These are phyloP conservation scores for Drosophila ananassae DNA, from an alignment of 1,140 invertebrate species.

Conservation along the genomic window DNA sequence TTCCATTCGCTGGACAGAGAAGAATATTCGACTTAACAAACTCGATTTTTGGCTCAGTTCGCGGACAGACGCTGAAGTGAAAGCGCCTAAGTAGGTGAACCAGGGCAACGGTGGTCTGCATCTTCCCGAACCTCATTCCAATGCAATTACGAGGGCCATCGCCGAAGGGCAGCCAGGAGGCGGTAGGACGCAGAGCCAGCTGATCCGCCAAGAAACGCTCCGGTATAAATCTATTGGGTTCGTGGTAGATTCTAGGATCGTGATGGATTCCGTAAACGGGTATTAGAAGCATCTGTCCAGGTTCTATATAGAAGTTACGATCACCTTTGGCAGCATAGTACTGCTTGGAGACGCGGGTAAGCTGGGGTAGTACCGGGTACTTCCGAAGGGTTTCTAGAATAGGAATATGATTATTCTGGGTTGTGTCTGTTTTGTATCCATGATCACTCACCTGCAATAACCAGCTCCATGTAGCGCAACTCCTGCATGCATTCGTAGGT, in stretches of 20 bases:
- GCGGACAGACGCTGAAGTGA: conserved; percentile 71
- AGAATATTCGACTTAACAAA: conserved; percentile 84
- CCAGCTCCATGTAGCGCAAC: conserved; percentile 87
- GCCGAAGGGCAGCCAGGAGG: conserved; percentile 86
- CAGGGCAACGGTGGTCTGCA: conserved; percentile 84
- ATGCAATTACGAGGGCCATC: conserved; percentile 86
- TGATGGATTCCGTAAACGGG: conserved; percentile 87
- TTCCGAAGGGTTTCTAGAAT: conserved; percentile 80
- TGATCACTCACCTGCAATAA: conserved; percentile 81
- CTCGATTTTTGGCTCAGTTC: conserved; percentile 83
- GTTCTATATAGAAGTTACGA: conserved; percentile 60
- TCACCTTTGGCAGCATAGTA: conserved; percentile 62
- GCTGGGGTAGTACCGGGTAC: conserved; percentile 84
- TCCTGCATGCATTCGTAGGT: conserved; percentile 85
- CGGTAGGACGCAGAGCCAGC: conserved; percentile 82
- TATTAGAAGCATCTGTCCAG: conserved; percentile 84
- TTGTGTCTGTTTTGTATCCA: too few species aligned
- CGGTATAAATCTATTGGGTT: conserved; percentile 87
- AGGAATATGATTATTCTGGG: not conserved
- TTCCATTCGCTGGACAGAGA: conserved; percentile 79
- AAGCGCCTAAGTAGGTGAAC: conserved; percentile 80
- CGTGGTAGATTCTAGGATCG: conserved; percentile 85
- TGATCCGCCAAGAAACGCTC: conserved; percentile 85
- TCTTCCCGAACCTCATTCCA: conserved; percentile 84
- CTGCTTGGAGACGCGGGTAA: conserved; percentile 71